Conservation (phyloP, 2,113 vertebrate species). For the Elanoides forficatus region DNA sequence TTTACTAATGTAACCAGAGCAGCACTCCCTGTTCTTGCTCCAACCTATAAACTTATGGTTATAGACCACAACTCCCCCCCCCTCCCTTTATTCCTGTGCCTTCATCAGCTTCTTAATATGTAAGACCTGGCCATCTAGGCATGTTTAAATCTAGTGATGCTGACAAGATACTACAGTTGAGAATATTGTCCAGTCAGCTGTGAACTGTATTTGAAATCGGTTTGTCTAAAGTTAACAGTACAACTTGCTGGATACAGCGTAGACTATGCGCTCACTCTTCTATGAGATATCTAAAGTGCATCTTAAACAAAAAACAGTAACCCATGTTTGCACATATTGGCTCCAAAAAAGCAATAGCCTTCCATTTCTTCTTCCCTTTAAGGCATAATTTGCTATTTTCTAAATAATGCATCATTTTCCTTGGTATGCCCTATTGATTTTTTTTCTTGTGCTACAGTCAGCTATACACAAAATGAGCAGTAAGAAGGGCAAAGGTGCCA, state of each 20-base stretch:
- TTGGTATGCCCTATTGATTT: conserved; percentile 77
- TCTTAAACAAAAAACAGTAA: not conserved
- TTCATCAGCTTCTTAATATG: not conserved
- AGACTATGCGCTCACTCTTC: not conserved
- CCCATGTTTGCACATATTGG: not conserved
- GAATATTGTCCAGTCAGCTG: not conserved
- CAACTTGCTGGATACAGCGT: not conserved
- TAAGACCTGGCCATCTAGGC: not conserved
- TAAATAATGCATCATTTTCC: conserved; percentile 80
- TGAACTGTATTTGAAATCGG: not conserved
- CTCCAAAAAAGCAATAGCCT: conserved; percentile 58
- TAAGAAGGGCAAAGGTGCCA: not conserved
- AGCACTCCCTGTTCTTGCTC: not conserved
- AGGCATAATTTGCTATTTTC: conserved; percentile 80
- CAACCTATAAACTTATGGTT: not conserved
- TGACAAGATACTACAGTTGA: not conserved
- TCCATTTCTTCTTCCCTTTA: conserved; percentile 83
- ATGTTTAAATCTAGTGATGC: not conserved
- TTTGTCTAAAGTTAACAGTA: not conserved
- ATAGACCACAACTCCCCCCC: too few species aligned
- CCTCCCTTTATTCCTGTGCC: not conserved
- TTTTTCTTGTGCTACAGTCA: conserved; percentile 80
- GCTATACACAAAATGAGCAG: not conserved
- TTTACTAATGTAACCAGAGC: not conserved
- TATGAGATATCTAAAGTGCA: not conserved